These are phyloP conservation scores for Carollia perspicillata DNA, from an alignment of 2,113 vertebrate genomes.

Conservation along the genomic window DNA sequence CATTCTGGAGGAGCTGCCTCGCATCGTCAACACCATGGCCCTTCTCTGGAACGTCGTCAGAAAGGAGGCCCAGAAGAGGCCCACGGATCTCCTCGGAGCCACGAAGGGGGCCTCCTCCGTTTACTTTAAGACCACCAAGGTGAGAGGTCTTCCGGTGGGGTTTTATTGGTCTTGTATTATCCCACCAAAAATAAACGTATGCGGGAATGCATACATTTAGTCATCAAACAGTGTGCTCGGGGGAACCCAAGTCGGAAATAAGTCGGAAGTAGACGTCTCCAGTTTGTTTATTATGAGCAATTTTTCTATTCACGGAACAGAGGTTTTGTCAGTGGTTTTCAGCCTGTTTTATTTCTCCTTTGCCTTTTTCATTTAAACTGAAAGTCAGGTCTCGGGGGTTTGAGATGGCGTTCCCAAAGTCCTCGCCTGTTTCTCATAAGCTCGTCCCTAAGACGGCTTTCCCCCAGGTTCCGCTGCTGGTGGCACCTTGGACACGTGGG, in stretches of 20 bases:
- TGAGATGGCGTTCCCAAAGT: too few species aligned
- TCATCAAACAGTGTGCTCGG: accelerated
- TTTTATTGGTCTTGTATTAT: background rate
- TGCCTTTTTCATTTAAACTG: background rate
- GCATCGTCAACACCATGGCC: constrained; percentile 90
- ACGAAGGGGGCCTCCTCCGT: constrained; percentile 88
- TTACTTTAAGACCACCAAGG: constrained; percentile 95
- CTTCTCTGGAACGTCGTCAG: constrained; percentile 91
- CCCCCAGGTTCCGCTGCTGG: background rate
- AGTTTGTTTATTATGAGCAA: background rate
- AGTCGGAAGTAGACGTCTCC: background rate
- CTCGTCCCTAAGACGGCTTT: background rate
- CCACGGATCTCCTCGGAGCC: constrained; percentile 84
- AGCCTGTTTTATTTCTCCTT: background rate
- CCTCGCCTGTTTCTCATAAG: background rate
- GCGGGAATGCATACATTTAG: accelerated
- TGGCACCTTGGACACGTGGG: background rate
- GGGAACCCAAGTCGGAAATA: background rate
- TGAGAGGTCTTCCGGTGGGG: constrained; percentile 64
- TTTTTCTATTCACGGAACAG: background rate
- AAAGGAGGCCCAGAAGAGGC: constrained; percentile 86
- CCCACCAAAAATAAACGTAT: too few species aligned
- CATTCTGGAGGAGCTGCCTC: constrained; percentile 92
- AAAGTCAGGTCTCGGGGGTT: background rate
- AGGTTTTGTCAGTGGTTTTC: background rate